Percentiles rank a stretch among this genome's conserved stretches.
Conservation (phyloP, 30 jellyfish, hydroid and myxozoan species). For the Chrysaora quinquecirrha region DNA sequence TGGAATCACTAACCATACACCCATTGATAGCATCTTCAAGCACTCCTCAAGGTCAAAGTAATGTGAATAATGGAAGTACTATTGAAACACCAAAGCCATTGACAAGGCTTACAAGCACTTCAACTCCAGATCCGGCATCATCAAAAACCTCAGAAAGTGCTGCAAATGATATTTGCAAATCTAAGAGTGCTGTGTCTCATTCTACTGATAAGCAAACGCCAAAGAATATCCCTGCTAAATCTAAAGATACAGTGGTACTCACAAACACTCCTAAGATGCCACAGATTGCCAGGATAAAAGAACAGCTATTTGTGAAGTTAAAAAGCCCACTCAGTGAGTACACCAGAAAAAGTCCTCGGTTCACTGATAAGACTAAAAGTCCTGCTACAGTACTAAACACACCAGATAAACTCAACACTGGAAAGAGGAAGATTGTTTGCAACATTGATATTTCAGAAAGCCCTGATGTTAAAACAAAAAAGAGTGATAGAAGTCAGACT, state of each 20-base stretch:
- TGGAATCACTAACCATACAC: not conserved
- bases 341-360: not conserved
- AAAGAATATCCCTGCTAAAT: not conserved
- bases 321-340: not conserved
- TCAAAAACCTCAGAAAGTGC: not conserved
- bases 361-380: not conserved
- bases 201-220: not conserved
- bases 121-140: not conserved
- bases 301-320: not conserved
- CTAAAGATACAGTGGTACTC: not conserved
- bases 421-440: not conserved
- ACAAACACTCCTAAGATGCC: not conserved
- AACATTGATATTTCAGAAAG: not conserved
- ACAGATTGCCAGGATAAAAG: conserved; percentile 2
- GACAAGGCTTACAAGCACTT: not conserved
- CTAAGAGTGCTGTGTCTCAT: too few relatives aligned
- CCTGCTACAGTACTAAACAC: not conserved
- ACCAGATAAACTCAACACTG: not conserved
- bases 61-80: not conserved
- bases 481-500: not conserved
- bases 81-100: not conserved
- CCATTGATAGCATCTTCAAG: not conserved
- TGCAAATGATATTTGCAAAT: not conserved
- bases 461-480: not conserved
- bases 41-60: not conserved